These are phyloP conservation scores for Sciurus carolinensis DNA, from an alignment of 2,797 vertebrate species.

Conservation along the genomic window DNA sequence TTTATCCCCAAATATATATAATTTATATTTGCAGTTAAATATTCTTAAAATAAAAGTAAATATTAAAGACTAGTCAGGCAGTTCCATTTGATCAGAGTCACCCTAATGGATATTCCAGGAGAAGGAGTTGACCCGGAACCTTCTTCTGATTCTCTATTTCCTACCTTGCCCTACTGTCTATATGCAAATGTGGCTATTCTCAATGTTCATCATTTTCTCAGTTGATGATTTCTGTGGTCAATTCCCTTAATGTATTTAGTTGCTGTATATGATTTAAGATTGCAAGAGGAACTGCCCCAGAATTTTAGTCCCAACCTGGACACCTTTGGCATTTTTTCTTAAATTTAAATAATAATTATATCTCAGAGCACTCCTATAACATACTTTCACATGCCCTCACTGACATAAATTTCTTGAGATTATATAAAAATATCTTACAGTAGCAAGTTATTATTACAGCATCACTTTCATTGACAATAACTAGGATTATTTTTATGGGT, in stretches of 20 bases:
- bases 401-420: neutral
- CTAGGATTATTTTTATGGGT: neutral
- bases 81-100: neutral
- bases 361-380: neutral
- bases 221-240: neutral
- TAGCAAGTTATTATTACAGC: neutral
- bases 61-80: neutral
- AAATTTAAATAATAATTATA: neutral
- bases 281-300: neutral
- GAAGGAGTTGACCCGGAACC: fast-evolving
- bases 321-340: neutral
- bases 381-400: neutral
- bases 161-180: neutral
- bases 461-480: neutral
- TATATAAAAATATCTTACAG: neutral
- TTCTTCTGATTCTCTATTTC: neutral
- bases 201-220: neutral
- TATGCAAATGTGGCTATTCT: neutral
- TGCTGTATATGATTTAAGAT: constrained; percentile 7
- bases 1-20: neutral
- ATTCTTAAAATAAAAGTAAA: neutral
- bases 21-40: neutral
- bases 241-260: neutral
- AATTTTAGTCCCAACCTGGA: neutral
- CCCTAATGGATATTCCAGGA: neutral